A percentile compares a stretch with the other conserved stretches of the same genome.
These are phyloP conservation scores for Thaleichthys pacificus DNA, from an alignment of 2,797 vertebrate species.

Conservation along the genomic window DNA sequence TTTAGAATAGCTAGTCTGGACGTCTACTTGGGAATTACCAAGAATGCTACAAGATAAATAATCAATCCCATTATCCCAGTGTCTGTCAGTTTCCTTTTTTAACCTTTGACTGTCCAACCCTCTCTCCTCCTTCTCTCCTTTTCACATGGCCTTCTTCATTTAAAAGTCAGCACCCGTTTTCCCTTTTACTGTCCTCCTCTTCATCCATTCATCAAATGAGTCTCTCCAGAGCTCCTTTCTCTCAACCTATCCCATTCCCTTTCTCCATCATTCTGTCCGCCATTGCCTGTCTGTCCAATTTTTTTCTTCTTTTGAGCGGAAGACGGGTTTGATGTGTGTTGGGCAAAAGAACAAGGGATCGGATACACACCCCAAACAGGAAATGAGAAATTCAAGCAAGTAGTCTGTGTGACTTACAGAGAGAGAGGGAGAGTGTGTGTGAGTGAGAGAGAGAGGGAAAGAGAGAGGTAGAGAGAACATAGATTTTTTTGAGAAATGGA, in stretches of 20 bases:
- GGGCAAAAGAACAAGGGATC: conserved; percentile 74
- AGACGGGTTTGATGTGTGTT: conserved; percentile 71
- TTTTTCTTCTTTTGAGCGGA: conserved; percentile 20
- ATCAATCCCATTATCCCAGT: background rate
- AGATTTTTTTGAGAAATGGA: background rate
- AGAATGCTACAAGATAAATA: background rate
- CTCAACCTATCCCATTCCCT: conserved; percentile 20
- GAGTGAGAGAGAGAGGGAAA: background rate
- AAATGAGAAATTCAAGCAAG: conserved; percentile 77
- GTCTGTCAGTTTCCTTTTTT: conserved; percentile 21
- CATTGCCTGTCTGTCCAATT: conserved; percentile 26
- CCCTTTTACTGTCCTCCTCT: conserved; percentile 11
- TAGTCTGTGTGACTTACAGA: conserved; percentile 46
- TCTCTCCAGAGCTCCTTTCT: conserved; percentile 8
- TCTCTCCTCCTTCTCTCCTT: background rate
- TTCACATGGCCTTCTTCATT: conserved; percentile 2
- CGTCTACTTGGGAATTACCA: conserved; percentile 7
- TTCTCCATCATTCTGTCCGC: conserved; percentile 22
- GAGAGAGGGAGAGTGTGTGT: background rate
- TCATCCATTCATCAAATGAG: conserved; percentile 1
- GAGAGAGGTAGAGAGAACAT: background rate
- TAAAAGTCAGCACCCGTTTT: background rate
- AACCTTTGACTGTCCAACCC: conserved; percentile 38
- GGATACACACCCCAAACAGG: conserved; percentile 78
- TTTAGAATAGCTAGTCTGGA: conserved; percentile 11